Evolutionary conservation across 2,113 vertebrate genomes (phyloP), one percentile per base, ranked within the genome.

Genomic region (Cephalopholis sonnerati): DNA sequence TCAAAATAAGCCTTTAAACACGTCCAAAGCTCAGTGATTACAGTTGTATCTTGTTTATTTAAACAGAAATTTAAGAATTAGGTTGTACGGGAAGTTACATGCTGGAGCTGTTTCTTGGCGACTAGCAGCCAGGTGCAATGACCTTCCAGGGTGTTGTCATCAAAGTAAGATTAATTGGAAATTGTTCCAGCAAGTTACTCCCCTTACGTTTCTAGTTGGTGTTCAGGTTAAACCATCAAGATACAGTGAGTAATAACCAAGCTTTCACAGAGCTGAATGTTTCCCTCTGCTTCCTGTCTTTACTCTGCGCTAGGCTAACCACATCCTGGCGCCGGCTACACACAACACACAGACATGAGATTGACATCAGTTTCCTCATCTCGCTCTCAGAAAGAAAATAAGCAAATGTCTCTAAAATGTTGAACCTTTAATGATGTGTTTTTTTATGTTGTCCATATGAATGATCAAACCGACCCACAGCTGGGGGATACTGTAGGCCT

Each of bases 381-480:
- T 44, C 10, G 11, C 41, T 73, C 48, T 46, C 1, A 61, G 46
- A 51, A 13, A 59, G 7, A 85, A 32, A 66, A 59, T 50, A 27
- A 66, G 7, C 6, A 20, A n/a, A 13, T 10, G 36, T 39, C 25
- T 53, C 17, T 3, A 65, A 32, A 74, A 81, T 65, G 53, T 54
- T 62, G 59, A 53, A 61, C 18, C 18, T 64, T 83, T 50, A 36
- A 58, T 73, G 5, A 29, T 75, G 48, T 71, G 32, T 27, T 46
- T 61, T 54, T 39, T 63, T 25, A 57, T 9, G 9, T 59, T 76
- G 51, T 61, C 61, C 53, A 36, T 32, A 25, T 51, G n/a, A 55
- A 32, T 32, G 68, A 77, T 75, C 25, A 82, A 65, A 76, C 36
- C 36, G 65, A 64, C 54, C 59, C n/a, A 39, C 17, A 72, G 29